phyloP scores from a whole-genome alignment of 1,140 invertebrate genomes.

The Drosophila arawakana region DNA sequence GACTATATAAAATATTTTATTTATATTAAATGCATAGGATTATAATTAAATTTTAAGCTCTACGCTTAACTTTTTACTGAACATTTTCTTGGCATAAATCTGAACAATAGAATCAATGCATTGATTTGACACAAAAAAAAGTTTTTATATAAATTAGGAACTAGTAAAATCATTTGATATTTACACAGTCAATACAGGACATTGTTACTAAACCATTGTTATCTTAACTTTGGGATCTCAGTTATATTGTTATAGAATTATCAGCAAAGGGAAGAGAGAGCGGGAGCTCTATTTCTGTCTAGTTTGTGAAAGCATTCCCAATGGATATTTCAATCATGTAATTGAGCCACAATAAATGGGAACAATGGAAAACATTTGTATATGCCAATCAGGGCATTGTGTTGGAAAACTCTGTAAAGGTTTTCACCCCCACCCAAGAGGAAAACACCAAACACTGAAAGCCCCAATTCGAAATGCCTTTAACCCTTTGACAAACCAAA shows the following conservation, averaged over 20 bases:
- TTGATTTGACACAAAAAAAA: background rate
- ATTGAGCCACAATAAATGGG: constrained; percentile 26
- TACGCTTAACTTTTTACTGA: too few relatives aligned
- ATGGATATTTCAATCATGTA: constrained; percentile 19
- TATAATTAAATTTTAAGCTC: too few relatives aligned
- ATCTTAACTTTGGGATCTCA: constrained; percentile 5
- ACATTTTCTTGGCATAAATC: background rate
- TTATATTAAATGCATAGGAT: too few relatives aligned
- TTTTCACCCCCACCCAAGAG: background rate
- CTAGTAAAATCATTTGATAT: background rate
- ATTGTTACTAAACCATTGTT: background rate
- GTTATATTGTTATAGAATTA: background rate
- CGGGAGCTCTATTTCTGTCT: background rate
- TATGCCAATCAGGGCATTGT: constrained; percentile 30
- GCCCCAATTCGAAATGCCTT: background rate
- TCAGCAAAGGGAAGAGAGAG: background rate
- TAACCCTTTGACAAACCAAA: constrained; percentile 3
- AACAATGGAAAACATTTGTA: constrained; percentile 29
- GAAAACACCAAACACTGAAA: background rate
- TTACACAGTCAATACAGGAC: background rate
- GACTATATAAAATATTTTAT: too few relatives aligned
- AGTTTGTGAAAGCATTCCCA: background rate
- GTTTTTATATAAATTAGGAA: background rate
- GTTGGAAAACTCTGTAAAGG: background rate
- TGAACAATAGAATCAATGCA: background rate